Evolutionary conservation across 2,113 vertebrate genomes (phyloP), one percentile per base, ranked within the genome.

Genomic region (Columba janthina): DNA sequence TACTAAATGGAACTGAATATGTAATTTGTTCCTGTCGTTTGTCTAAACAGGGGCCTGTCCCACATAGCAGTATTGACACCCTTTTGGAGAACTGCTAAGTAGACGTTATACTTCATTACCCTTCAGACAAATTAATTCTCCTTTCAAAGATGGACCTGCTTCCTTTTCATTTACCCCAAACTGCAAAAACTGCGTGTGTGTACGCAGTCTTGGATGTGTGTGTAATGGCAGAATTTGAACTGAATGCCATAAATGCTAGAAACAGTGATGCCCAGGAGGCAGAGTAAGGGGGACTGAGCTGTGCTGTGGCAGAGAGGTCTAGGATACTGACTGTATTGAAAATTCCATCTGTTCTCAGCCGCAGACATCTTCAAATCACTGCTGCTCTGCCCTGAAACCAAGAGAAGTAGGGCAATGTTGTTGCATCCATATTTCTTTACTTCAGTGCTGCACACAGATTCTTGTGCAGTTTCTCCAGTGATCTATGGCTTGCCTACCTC

Each of bases 91-190:
- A 17, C 73, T 77, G 64, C 65, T 91, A 57, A 86, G 51, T 22
- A 93, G 64, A 73, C 0, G 0, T 62, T 56, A 51, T 75, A 61
- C 28, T 87, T 93, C 58, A 67, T 93, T 89, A 86, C 48, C 26
- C 32, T 51, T 60, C 69, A 80, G 42, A 66, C n/a, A 89, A 82
- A 93, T 90, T 74, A 77, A 84, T 86, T 95, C 48, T 85, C 24
- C 53, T 81, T 85, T 93, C 75, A 94, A 80, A 85, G 42, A 72
- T 38, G 42, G 56, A 42, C 51, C 24, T 0, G 0, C 9, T 94
- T 93, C 29, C 67, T 91, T 86, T 86, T 74, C n/a, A 22, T 15
- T 21, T 40, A 20, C 26, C 48, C 58, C n/a, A 77, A 89, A 34
- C 8, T 48, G 60, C 46, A 66, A 70, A 90, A 86, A 2, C n/a